Evolutionary conservation across 2,797 vertebrate species (phyloP).

Genomic region (Diglossa cyanea): DNA sequence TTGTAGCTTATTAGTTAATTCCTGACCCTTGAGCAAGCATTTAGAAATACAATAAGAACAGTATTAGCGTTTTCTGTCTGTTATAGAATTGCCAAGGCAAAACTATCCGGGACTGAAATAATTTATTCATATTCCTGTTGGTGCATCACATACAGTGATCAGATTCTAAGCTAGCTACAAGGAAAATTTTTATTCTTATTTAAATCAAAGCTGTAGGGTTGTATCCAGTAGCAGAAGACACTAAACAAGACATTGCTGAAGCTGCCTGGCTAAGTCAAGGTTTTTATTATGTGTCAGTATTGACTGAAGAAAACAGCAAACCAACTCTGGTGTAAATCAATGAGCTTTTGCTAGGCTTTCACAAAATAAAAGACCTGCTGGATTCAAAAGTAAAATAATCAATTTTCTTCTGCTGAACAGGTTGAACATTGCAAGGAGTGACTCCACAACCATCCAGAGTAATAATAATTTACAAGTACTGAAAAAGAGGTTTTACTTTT

Average conservation of each 20-base stretch:
- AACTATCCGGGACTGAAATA: neutral
- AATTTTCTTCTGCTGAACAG: slow-evolving; percentile 6
- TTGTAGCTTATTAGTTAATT: neutral
- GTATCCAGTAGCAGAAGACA: neutral
- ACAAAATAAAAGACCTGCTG: slow-evolving; percentile 60
- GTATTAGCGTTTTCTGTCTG: neutral
- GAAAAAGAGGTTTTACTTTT: neutral
- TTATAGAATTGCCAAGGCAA: neutral
- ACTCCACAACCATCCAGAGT: neutral
- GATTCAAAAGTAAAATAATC: slow-evolving; percentile 62
- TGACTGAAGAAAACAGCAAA: slow-evolving; percentile 59
- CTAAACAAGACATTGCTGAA: neutral
- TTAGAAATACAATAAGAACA: neutral
- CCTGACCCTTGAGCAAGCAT: neutral
- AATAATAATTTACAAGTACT: neutral
- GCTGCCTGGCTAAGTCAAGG: slow-evolving; percentile 15
- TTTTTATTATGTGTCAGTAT: slow-evolving; percentile 58
- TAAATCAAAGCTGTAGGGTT: neutral
- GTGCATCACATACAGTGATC: neutral
- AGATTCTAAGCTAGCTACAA: neutral
- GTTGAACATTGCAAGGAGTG: neutral
- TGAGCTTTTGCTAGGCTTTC: slow-evolving; percentile 55
- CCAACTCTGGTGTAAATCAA: slow-evolving; percentile 44
- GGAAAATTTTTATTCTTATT: neutral
- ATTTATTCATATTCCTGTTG: neutral